phyloP scores from a whole-genome alignment of 2,888 invertebrate species.

The Atrina japonica region DNA sequence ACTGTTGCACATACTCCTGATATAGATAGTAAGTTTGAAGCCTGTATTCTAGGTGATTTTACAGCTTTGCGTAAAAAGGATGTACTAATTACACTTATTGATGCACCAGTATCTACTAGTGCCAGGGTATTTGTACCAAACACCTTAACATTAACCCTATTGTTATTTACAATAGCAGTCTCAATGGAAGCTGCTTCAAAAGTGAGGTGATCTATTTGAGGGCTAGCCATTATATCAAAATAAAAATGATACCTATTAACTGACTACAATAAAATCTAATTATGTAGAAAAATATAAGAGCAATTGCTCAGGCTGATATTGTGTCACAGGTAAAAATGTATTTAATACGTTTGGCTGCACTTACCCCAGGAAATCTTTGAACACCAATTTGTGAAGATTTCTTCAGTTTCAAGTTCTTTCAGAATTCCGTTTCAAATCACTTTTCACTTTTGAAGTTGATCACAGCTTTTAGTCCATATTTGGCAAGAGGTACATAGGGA shows the following conservation, averaged over 20 bases:
- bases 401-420: no score
- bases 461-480: no score
- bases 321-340: conserved; percentile 2
- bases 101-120: background rate
- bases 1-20: background rate
- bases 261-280: no score
- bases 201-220: background rate
- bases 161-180: conserved; percentile 3
- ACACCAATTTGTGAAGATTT: background rate
- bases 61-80: background rate
- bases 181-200: background rate
- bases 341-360: background rate
- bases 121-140: background rate
- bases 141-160: background rate
- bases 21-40: background rate
- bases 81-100: conserved; percentile 1
- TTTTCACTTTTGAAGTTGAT: no score
- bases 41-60: background rate
- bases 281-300: background rate
- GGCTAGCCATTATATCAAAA: background rate
- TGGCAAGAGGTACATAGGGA: no score
- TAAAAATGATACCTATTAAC: no score
- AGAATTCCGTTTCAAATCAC: no score
- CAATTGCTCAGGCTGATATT: background rate
- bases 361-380: background rate